Evolutionary conservation across 2,797 vertebrate genomes (phyloP), one percentile per base, ranked within the genome.

Genomic region (Spinus pinus): DNA sequence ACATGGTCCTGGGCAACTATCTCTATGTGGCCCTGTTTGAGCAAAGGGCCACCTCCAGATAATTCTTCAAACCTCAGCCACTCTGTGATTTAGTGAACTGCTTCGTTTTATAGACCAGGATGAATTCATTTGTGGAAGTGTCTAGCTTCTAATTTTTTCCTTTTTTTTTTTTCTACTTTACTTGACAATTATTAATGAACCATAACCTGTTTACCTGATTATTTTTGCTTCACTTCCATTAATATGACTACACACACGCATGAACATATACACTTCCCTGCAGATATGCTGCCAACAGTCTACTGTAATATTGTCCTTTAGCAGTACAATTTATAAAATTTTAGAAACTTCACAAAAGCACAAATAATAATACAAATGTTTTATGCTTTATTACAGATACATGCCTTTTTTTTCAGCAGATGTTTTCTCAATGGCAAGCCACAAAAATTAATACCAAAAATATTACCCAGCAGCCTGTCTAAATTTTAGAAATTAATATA

Each of bases 171-270:
- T 41, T 41, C 50, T 82, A 69, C 37, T 86, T 90, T 90, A 75
- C 10, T 94, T 75, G 47, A 31, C 56, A 81, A 81, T 92, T 92
- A 84, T 75, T 93, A 93, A 79, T 92, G 81, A 95, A 86, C 61
- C 73, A 67, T 88, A 83, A 79, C 28, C 62, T 86, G 35, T 65
- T 88, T 95, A 81, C 73, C 30, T 92, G 54, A 79, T 92, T 81
- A 93, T 58, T 79, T 88, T 92, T 86, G 78, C 58, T 88, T 91
- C 71, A 77, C 5, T 93, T 89, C 70, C 17, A 51, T 58, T 82
- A 67, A 61, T 44, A 81, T 60, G 49, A 51, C 58, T 87, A 31
- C n/a, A 90, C 56, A 87, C 61, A 79, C 58, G 54, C 77, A 49
- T 65, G 70, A 93, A 69, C 49, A 75, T 42, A 30, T 7, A 44